Base-by-base conservation (phyloP, 2,888 invertebrate genomes). In the Hanleya hanleyi region DNA sequence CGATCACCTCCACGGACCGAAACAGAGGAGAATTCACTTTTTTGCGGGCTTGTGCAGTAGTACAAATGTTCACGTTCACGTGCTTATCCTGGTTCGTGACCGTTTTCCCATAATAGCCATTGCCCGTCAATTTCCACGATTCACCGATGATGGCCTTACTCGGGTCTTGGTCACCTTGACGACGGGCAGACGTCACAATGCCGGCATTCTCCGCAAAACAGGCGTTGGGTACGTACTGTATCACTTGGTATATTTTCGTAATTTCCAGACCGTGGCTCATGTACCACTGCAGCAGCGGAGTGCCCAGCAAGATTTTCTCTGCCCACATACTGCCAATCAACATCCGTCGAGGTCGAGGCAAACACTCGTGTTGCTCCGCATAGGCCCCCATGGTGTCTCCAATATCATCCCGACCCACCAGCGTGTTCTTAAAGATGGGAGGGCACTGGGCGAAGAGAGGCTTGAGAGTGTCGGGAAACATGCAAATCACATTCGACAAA, bases 11-110 rank as follows among this genome's bases (percentile, higher is more conserved):
- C n/a, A n/a, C n/a, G n/a, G n/a, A n/a, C n/a, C n/a, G n/a, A n/a
- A n/a, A n/a, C n/a, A n/a, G n/a, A n/a, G n/a, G n/a, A n/a, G n/a
- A n/a, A n/a, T n/a, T n/a, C n/a, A n/a, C n/a, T n/a, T n/a, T n/a
- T n/a, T n/a, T n/a, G n/a, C n/a, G n/a, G n/a, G n/a, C n/a, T n/a
- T n/a, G n/a, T n/a, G n/a, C n/a, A n/a, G n/a, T n/a, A n/a, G n/a
- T n/a, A n/a, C n/a, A n/a, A n/a, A n/a, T n/a, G n/a, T n/a, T 29
- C 5, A 76, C 62, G 0, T 74, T 50, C 2, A 64, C 38, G 35
- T 76, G 76, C 29, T 75, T 77, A 9, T 73, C 71, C 22, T 77
- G 70, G 49, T 81, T 76, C 75, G 77, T 78, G 41, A 83, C 75
- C 26, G 76, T 69, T 6, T 74, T 74, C 2, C 81, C 79, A 32